phyloP scores from a whole-genome alignment of 2,797 vertebrate species.

The Channa striata region DNA sequence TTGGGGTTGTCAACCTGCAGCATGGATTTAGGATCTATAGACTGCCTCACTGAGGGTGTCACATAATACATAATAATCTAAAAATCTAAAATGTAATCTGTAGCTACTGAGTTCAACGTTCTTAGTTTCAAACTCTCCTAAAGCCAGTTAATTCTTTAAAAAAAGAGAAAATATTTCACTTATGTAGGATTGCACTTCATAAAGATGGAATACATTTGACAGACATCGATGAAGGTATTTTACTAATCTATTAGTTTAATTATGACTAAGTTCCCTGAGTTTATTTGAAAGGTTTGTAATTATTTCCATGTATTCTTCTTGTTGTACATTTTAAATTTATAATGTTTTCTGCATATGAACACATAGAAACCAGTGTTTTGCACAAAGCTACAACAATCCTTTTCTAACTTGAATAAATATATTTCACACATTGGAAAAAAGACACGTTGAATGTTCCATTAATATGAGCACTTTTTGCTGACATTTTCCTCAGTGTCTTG shows the following conservation, averaged over 20 bases:
- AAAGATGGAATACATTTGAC: no score
- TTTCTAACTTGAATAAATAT: not conserved
- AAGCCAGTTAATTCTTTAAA: not conserved
- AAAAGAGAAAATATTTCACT: not conserved
- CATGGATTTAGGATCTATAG: not conserved
- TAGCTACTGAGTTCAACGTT: not conserved
- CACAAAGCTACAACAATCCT: not conserved
- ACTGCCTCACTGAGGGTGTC: not conserved
- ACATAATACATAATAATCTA: no score
- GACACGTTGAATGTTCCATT: no score
- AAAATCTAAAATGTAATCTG: not conserved
- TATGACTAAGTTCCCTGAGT: no score
- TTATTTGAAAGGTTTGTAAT: no score
- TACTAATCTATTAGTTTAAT: no score
- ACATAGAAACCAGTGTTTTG: slow-evolving; percentile 6
- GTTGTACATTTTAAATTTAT: not conserved
- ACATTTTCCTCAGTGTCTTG: not conserved
- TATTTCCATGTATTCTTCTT: no score
- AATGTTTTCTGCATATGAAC: not conserved
- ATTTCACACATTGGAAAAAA: not conserved
- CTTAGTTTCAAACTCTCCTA: not conserved
- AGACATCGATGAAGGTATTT: no score
- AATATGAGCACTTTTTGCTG: no score
- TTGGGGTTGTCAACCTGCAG: not conserved
- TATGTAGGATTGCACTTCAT: not conserved